phyloP scores from a whole-genome alignment of 2,888 invertebrate species.

The Emmelina monodactyla region DNA sequence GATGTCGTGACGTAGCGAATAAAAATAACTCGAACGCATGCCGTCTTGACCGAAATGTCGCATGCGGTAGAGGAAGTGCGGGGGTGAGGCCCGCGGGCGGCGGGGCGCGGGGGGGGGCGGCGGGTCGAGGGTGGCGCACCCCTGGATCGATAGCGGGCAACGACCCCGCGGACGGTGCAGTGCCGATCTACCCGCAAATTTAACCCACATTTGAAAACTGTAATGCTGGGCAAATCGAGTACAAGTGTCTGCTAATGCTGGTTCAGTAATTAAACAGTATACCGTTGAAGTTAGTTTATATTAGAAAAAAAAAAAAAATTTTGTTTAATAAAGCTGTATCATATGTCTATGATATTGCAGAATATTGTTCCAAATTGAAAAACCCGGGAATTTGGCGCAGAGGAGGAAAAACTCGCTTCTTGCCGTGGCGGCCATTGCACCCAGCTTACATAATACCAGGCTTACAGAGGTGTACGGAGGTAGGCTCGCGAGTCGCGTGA shows the following conservation, averaged over 20 bases:
- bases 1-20: no score
- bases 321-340: no score
- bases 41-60: constrained; percentile 54
- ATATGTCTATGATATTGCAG: no score
- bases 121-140: constrained; percentile 38
- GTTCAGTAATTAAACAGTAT: no score
- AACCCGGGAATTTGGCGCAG: constrained; percentile 28
- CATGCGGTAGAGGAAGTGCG: constrained; percentile 38
- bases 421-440: constrained; percentile 60
- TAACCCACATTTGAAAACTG: constrained; percentile 60
- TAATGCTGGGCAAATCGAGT: no score
- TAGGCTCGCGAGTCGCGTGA: constrained; percentile 25
- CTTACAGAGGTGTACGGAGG: constrained; percentile 52
- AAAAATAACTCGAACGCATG: no score
- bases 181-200: constrained; percentile 43
- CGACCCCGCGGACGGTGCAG: constrained; percentile 58
- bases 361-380: constrained; percentile 32
- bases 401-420: constrained; percentile 38
- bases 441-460: constrained; percentile 59
- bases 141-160: constrained; percentile 62
- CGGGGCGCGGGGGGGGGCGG: constrained; percentile 28
- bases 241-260: no score
- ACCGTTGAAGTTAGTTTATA: no score
- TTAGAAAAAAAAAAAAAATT: no score
- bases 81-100: constrained; percentile 22